Evolutionary conservation across 2,888 invertebrate genomes (phyloP).

Genomic region (Drosophila kuntzei): DNA sequence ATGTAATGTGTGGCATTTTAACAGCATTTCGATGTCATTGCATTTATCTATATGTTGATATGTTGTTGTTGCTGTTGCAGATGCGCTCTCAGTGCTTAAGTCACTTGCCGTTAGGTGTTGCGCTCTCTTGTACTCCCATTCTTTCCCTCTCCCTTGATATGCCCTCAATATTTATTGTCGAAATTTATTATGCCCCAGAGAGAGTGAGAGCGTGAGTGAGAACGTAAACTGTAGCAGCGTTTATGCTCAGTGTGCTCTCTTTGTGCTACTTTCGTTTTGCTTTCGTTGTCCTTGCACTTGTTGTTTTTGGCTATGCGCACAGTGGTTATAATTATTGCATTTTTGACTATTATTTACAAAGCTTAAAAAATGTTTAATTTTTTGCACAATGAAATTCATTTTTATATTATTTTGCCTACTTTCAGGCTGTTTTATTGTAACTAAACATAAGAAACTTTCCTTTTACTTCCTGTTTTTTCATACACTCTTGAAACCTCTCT

Average conservation of each 20-base stretch:
- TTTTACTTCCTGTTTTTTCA: not conserved
- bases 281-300: constrained; percentile 24
- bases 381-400: not conserved
- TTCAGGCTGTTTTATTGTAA: not conserved
- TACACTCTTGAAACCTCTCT: not conserved
- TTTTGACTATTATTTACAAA: not conserved
- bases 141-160: constrained; percentile 25
- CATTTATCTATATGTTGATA: constrained; percentile 3
- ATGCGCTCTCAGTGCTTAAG: constrained; percentile 18
- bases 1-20: constrained; percentile 34
- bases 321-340: constrained; percentile 39
- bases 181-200: constrained; percentile 1
- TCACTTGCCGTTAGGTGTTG: constrained; percentile 25
- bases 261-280: constrained; percentile 31
- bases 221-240: no score
- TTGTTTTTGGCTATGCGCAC: constrained; percentile 43
- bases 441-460: not conserved
- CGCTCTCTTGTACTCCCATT: constrained; percentile 23
- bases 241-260: constrained; percentile 28
- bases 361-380: not conserved
- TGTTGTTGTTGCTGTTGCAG: constrained; percentile 29
- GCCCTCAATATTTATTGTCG: constrained; percentile 38
- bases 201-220: constrained; percentile 7
- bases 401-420: not conserved
- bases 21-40: constrained; percentile 54